phyloP scores from a whole-genome alignment of 1,140 invertebrate species.

The Matsumurasca onukii region DNA sequence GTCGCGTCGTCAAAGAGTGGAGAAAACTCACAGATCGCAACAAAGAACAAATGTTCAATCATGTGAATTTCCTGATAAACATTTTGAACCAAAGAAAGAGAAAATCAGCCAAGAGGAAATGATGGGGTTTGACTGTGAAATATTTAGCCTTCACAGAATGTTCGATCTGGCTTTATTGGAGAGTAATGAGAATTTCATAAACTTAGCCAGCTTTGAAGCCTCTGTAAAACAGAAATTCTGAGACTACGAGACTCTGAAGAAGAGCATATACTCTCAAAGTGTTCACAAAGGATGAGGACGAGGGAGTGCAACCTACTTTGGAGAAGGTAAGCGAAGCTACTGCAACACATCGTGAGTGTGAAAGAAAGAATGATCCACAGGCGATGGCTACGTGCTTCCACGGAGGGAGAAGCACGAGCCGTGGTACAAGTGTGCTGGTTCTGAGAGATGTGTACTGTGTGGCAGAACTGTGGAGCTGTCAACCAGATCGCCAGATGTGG shows the following conservation, averaged over 20 bases:
- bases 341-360: background rate
- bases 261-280: conserved; percentile 3
- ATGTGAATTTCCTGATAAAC: conserved; percentile 25
- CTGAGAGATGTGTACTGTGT: conserved; percentile 14
- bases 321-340: background rate
- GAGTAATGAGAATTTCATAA: conserved; percentile 16
- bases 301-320: background rate
- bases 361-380: conserved; percentile 3
- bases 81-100: conserved; percentile 18
- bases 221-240: background rate
- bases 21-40: background rate
- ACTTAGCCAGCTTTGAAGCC: background rate
- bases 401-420: background rate
- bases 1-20: background rate
- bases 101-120: conserved; percentile 33
- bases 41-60: conserved; percentile 6
- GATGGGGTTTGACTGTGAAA: conserved; percentile 33
- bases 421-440: background rate
- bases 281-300: background rate
- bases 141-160: conserved; percentile 31
- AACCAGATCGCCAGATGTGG: conserved; percentile 12
- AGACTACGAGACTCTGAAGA: conserved; percentile 5
- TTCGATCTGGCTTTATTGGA: conserved; percentile 27
- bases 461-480: conserved; percentile 10
- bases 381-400: background rate